Evolutionary conservation across 2,888 invertebrate species (phyloP).

Genomic region (Andrena trimmerana): DNA sequence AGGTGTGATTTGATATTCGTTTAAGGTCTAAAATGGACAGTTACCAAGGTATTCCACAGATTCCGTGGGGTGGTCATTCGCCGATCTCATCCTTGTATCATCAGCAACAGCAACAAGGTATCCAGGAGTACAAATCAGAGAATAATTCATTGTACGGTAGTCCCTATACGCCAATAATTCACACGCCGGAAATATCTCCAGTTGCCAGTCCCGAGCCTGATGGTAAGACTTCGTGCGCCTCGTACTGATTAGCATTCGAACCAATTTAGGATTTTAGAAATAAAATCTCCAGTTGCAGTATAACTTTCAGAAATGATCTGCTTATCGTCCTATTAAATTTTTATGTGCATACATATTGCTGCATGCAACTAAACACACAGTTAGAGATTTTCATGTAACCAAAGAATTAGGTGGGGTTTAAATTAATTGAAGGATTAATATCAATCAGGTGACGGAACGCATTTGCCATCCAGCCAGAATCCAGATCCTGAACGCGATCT

Average conservation of each 20-base stretch:
- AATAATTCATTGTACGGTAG: conserved; percentile 84
- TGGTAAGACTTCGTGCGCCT: conserved; percentile 81
- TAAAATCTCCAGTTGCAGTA: background rate
- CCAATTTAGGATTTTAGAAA: conserved; percentile 10
- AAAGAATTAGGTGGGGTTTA: too few species aligned
- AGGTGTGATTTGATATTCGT: conserved; percentile 40
- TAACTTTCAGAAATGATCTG: background rate
- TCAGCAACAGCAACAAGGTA: conserved; percentile 83
- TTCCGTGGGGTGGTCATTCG: conserved; percentile 84
- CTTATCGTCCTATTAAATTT: background rate
- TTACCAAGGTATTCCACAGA: conserved; percentile 83
- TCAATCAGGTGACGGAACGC: conserved; percentile 80
- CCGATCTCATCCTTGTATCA: conserved; percentile 85
- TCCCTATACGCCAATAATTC: conserved; percentile 86
- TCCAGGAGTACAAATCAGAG: conserved; percentile 84
- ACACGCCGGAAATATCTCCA: conserved; percentile 94
- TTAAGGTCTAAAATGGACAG: conserved; percentile 84
- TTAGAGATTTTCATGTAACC: background rate
- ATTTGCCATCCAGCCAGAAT: conserved; percentile 81
- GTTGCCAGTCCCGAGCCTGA: conserved; percentile 94
- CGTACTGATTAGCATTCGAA: conserved; percentile 22
- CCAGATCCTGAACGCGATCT: conserved; percentile 82
- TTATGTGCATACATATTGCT: too few species aligned
- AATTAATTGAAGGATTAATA: conserved; percentile 20
- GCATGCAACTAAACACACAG: too few species aligned